phyloP scores from a whole-genome alignment of 1,140 invertebrate genomes.

The Chironomus tepperi region DNA sequence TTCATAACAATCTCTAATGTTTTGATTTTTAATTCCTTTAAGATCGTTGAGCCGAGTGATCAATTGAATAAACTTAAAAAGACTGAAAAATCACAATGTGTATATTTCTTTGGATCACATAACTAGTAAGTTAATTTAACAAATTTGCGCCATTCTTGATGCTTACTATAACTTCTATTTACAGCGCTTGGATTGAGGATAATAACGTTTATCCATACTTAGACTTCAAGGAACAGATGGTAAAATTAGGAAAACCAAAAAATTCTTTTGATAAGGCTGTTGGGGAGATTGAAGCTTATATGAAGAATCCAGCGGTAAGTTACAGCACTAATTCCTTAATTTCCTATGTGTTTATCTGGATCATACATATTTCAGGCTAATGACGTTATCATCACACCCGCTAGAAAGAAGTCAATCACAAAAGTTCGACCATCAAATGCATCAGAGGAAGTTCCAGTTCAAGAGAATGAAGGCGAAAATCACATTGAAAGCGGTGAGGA shows the following conservation, averaged over 20 bases:
- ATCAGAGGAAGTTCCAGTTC: neutral
- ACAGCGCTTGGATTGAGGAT: conserved; percentile 88
- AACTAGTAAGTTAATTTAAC: conserved; percentile 11
- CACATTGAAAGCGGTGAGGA: neutral
- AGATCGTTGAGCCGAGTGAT: conserved; percentile 15
- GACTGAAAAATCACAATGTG: conserved; percentile 25
- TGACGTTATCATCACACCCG: neutral
- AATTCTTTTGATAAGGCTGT: conserved; percentile 75
- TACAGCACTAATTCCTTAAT: conserved; percentile 29
- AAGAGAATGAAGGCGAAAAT: neutral
- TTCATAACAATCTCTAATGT: too few species aligned
- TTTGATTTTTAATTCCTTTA: neutral
- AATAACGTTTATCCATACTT: conserved; percentile 75
- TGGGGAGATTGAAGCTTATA: conserved; percentile 76
- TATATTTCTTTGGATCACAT: conserved; percentile 17
- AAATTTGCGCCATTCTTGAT: too few species aligned
- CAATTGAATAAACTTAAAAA: neutral
- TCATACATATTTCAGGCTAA: neutral
- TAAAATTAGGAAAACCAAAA: conserved; percentile 64
- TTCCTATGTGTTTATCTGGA: neutral
- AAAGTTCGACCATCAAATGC: conserved; percentile 28
- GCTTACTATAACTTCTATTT: conserved; percentile 28
- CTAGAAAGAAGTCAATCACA: conserved; percentile 27
- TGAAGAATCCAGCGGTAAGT: conserved; percentile 58
- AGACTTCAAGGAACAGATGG: conserved; percentile 69